Percentiles rank a stretch among this genome's conserved stretches.
phyloP scores from a whole-genome alignment of 2,797 vertebrate genomes.

The Rhinoraja longicauda region DNA sequence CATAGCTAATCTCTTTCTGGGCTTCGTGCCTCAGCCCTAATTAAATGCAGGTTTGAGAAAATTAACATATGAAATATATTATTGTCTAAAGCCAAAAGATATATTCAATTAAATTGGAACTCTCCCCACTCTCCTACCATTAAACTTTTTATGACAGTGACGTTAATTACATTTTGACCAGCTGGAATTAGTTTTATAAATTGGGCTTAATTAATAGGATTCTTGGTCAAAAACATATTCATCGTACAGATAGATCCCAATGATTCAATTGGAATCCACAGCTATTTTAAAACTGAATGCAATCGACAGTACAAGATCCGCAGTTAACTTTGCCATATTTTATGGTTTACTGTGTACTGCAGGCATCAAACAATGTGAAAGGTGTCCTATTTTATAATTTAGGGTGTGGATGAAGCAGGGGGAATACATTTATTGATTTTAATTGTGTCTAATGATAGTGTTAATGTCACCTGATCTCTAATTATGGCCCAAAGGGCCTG shows the following conservation, averaged over 20 bases:
- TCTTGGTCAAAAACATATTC: neutral
- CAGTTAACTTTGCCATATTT: neutral
- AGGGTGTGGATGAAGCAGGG: neutral
- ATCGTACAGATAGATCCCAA: neutral
- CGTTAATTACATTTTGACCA: neutral
- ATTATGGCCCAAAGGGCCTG: too few species aligned
- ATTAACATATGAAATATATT: neutral
- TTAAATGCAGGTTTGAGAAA: neutral
- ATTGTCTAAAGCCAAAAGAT: neutral
- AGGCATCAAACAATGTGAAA: neutral
- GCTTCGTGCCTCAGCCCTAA: neutral
- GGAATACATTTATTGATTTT: neutral
- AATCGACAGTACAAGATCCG: neutral
- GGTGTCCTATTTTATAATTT: neutral
- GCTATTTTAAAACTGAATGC: neutral
- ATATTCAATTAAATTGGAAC: neutral
- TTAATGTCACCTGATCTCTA: too few species aligned
- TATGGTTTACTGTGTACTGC: neutral
- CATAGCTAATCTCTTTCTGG: neutral
- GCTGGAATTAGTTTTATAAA: neutral
- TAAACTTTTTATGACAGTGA: neutral
- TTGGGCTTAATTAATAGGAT: neutral
- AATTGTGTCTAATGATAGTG: too few species aligned
- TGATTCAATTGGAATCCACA: neutral
- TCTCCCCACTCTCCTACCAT: neutral